Conservation (phyloP, 2,113 vertebrate genomes). For the Eubucco bourcierii region DNA sequence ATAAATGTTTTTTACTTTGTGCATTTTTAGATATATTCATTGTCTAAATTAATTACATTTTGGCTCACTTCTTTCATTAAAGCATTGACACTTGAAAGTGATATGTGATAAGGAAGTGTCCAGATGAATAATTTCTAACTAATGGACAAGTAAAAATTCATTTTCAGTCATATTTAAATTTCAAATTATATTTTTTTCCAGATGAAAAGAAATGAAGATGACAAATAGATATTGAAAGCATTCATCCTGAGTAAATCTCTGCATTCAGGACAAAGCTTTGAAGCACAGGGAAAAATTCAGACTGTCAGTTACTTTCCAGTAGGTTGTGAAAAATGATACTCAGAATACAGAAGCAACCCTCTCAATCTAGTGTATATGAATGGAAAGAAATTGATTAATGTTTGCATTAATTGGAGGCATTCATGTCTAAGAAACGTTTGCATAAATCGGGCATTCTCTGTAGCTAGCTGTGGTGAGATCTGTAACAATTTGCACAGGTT, state of each 20-base stretch:
- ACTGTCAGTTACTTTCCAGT: neutral
- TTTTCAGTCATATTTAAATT: neutral
- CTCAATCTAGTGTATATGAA: neutral
- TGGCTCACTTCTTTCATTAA: neutral
- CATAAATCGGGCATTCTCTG: neutral
- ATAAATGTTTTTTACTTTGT: neutral
- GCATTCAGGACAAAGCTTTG: neutral
- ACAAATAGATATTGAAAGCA: neutral
- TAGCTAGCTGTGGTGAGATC: neutral
- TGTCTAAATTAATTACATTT: neutral
- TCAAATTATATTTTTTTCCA: neutral
- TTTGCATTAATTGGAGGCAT: neutral
- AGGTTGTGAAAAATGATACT: neutral
- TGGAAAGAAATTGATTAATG: neutral
- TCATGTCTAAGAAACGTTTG: rapidly evolving
- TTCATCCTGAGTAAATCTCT: neutral
- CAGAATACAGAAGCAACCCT: neutral
- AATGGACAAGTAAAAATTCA: neutral
- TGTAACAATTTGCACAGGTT: neutral
- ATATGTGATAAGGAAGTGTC: neutral
- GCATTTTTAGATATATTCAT: neutral
- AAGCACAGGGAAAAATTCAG: neutral
- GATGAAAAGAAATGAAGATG: neutral
- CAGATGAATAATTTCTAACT: neutral
- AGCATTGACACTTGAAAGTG: neutral